These are phyloP conservation scores for Brachylomia viminalis DNA, from an alignment of 2,888 invertebrate genomes.

Conservation along the genomic window DNA sequence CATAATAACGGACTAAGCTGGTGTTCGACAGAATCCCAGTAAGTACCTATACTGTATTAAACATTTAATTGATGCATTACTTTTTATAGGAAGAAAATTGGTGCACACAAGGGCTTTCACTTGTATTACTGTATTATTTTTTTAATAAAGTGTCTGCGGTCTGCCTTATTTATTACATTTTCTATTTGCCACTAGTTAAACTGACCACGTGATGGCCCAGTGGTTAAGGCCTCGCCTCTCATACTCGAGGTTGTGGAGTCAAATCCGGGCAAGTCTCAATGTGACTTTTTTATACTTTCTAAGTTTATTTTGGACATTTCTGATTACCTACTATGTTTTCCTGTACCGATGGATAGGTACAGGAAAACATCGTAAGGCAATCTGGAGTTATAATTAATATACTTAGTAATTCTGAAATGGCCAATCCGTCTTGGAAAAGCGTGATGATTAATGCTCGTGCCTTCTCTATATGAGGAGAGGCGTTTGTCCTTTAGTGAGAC, in stretches of 20 bases:
- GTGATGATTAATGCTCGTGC: background rate
- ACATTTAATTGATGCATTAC: background rate
- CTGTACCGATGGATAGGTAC: too few relatives aligned
- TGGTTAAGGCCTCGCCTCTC: background rate
- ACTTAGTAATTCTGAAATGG: background rate
- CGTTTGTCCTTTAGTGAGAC: background rate
- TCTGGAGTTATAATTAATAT: background rate
- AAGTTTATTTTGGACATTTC: background rate
- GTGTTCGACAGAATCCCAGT: background rate
- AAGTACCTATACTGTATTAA: too few relatives aligned
- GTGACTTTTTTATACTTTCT: background rate
- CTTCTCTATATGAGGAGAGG: background rate
- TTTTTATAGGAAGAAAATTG: background rate
- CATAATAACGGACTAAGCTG: background rate
- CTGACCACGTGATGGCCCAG: background rate
- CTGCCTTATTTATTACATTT: background rate
- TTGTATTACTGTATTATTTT: background rate
- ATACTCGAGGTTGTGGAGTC: background rate
- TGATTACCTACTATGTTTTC: too few relatives aligned
- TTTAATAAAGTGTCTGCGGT: background rate
- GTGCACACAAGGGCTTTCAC: background rate
- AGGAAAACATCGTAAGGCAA: background rate
- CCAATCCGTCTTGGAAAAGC: background rate
- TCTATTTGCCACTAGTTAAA: background rate
- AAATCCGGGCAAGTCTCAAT: background rate